These are phyloP conservation scores for Frankliniella fusca DNA, from an alignment of 2,888 invertebrate genomes.

Conservation along the genomic window DNA sequence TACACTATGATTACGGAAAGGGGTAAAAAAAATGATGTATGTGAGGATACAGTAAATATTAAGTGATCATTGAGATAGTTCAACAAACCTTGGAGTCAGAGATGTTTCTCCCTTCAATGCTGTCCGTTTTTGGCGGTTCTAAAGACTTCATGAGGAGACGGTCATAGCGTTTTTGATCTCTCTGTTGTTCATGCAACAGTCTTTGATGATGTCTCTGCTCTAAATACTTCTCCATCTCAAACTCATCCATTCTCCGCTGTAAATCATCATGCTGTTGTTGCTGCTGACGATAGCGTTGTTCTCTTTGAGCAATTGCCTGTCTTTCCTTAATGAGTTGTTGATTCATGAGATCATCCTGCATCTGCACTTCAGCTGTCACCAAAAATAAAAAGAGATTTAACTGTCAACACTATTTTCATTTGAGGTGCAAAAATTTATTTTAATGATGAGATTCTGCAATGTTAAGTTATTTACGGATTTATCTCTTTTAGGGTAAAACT, in stretches of 20 bases:
- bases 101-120: neutral
- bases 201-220: slow-evolving; percentile 12
- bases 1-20: neutral
- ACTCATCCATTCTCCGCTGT: neutral
- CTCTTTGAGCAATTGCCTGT: neutral
- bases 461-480: no score
- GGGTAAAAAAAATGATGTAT: no score
- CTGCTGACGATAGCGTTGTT: slow-evolving; percentile 14
- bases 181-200: neutral
- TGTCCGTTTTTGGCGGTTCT: neutral
- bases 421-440: no score
- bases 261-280: neutral
- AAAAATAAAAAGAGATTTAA: no score
- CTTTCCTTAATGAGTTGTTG: slow-evolving; percentile 3
- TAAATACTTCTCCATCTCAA: slow-evolving; percentile 3
- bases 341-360: neutral
- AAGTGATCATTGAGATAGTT: no score
- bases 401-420: no score
- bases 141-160: neutral
- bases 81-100: no score
- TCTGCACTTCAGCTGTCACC: neutral
- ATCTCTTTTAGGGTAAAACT: no score
- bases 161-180: slow-evolving; percentile 12
- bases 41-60: no score
- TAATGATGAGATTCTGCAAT: no score